Evolutionary conservation across 2,888 invertebrate genomes (phyloP), one percentile per base, ranked within the genome.

Genomic region (Agrotis puta): DNA sequence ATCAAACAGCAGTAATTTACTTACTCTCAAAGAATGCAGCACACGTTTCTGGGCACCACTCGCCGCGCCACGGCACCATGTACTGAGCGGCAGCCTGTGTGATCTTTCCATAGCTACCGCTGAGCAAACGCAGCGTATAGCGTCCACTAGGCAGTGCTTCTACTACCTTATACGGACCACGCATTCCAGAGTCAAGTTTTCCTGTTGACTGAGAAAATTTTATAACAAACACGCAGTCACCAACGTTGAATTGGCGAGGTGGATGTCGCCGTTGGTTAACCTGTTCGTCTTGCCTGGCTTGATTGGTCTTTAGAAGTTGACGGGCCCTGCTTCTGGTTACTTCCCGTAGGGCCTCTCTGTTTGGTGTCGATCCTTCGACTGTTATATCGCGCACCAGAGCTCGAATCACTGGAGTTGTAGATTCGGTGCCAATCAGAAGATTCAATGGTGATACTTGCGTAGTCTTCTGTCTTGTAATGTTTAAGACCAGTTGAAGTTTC

Each of bases 141-240:
- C 64, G 64, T 6, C 54, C 45, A 24, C n/a, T 18, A 1, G 27
- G 24, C 27, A 56, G 24, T 0, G 16, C 54, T 2, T 20, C 7
- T 1, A 27, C 20, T 7, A 64, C 64, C 2, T 16, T 9, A n/a
- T 56, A 56, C 0, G 54, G 64, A 1, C 64, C 64, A 3, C 64
- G 64, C 54, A 64, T 64, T 3, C 64, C 54, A n/a, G 43, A 9
- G 54, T 64, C 64, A 3, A 64, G 13, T n/a, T 64, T 64, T 2
- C 64, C 54, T 27, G 54, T 45, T 7, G n/a, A n/a, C 16, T 64
- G 64, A 0, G 64, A 22, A 6, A 11, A 53, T 14, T 64, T 64
- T 22, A 64, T 64, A 1, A 64, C 54, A n/a, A 54, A 64, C 6
- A 54, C 45, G 0, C 24, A 7, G 13, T 64, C 64, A 13, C 18